Evolutionary conservation across 2,113 vertebrate species (phyloP), one percentile per base, ranked within the genome.

Genomic region (Sturnira hondurensis): DNA sequence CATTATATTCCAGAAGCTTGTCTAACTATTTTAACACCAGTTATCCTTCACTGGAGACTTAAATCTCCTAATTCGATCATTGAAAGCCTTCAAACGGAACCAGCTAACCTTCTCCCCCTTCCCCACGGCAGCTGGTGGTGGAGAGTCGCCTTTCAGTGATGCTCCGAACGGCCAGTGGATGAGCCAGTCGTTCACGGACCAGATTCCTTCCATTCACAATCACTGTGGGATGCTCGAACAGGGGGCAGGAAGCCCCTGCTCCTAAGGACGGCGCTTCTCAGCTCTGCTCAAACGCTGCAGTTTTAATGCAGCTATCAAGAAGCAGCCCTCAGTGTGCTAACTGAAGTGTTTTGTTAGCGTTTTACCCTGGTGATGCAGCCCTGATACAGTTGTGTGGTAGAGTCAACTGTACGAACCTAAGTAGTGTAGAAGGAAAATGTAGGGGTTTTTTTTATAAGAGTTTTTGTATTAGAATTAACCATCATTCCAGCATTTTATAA

Each of bases 81-180:
- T 80, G 94, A 24, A 82, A 78, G 15, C 15, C 70, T 86, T 43
- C 52, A 68, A 50, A 10, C 36, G 41, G 56, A 71, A 45, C 50
- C 67, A 94, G 58, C 22, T 90, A 73, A 73, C 11, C 1, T 52
- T 94, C 86, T 94, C 92, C 33, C 31, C 63, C 84, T 16, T 4
- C 28, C 43, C 90, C 86, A 17, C 84, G 98, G 98, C 98, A 94
- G 98, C 95, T 31, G 84, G 97, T 12, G 97, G 97, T 63, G 96
- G 94, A 95, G 97, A 97, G 1, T 43, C 94, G 0, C 70, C 98
- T 16, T 98, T 98, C 0, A 90, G 98, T 8, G 98, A 98, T 26
- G 94, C 99, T 91, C 98, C 99, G 4, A 99, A 99, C 0, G 99
- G 99, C 93, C 99, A 99, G 67, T 99, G 99, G 99, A 98, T 99